phyloP scores from a whole-genome alignment of 2,113 vertebrate species.

The Gulo gulo region DNA sequence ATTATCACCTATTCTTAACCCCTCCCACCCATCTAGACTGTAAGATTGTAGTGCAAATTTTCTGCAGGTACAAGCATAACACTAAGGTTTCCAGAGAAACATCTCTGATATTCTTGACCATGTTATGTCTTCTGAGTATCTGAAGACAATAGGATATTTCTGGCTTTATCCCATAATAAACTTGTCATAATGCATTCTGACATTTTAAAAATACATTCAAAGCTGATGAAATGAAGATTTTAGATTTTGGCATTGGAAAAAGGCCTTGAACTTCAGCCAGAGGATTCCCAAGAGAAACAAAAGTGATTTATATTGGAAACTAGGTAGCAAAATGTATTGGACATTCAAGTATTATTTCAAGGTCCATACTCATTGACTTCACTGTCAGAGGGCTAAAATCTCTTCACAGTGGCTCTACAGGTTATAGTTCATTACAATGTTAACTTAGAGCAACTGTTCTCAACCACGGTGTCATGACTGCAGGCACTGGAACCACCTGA shows the following conservation, averaged over 20 bases:
- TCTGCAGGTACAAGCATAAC: not conserved
- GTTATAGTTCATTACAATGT: not conserved
- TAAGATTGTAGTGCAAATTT: not conserved
- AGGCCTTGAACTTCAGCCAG: slow-evolving; percentile 45
- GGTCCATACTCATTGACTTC: not conserved
- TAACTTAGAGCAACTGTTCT: not conserved
- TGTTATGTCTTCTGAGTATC: not conserved
- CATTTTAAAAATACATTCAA: not conserved
- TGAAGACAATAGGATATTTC: not conserved
- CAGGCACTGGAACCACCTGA: accelerated
- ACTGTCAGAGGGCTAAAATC: not conserved
- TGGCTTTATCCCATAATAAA: not conserved
- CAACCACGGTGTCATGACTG: accelerated
- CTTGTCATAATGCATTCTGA: slow-evolving; percentile 5
- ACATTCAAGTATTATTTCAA: not conserved
- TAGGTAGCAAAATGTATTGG: not conserved
- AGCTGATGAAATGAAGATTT: slow-evolving; percentile 46
- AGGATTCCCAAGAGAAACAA: slow-evolving; percentile 26
- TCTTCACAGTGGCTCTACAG: not conserved
- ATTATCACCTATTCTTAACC: not conserved
- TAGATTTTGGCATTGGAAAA: slow-evolving; percentile 4
- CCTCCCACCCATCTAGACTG: not conserved
- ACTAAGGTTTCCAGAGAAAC: not conserved
- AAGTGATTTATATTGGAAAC: slow-evolving; percentile 24
- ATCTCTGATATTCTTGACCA: too few species aligned